Percentiles rank a stretch among this genome's conserved stretches.
phyloP scores from a whole-genome alignment of 2,797 vertebrate genomes.

The Platalea minor region DNA sequence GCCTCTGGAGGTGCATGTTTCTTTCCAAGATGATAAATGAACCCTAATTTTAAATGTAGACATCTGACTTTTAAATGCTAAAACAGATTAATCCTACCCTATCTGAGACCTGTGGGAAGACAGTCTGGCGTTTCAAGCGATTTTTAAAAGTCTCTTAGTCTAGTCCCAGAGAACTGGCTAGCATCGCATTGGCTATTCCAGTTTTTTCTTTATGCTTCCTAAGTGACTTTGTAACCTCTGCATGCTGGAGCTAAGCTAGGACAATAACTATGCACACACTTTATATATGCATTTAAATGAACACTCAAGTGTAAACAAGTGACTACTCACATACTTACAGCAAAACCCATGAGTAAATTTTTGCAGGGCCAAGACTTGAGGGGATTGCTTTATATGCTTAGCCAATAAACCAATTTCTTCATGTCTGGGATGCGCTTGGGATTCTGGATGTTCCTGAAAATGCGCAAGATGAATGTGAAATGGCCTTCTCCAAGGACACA shows the following conservation, averaged over 20 bases:
- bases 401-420: background rate
- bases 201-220: background rate
- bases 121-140: background rate
- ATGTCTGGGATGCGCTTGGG: background rate
- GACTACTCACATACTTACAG: background rate
- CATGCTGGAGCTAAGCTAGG: background rate
- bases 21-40: background rate
- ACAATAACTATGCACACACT: background rate
- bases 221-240: background rate
- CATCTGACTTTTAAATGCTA: background rate
- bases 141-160: background rate
- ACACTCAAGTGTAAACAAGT: background rate
- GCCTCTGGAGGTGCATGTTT: background rate
- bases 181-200: background rate
- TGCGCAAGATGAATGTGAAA: background rate
- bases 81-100: background rate
- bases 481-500: background rate
- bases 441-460: background rate
- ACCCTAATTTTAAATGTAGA: background rate
- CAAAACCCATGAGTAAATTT: background rate
- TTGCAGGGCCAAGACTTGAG: background rate
- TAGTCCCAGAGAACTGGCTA: background rate
- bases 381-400: background rate
- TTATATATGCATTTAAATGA: background rate
- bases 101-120: background rate